Evolutionary conservation across 1,140 invertebrate species (phyloP), one percentile per base, ranked within the genome.

Genomic region (Ganaspis sp.): DNA sequence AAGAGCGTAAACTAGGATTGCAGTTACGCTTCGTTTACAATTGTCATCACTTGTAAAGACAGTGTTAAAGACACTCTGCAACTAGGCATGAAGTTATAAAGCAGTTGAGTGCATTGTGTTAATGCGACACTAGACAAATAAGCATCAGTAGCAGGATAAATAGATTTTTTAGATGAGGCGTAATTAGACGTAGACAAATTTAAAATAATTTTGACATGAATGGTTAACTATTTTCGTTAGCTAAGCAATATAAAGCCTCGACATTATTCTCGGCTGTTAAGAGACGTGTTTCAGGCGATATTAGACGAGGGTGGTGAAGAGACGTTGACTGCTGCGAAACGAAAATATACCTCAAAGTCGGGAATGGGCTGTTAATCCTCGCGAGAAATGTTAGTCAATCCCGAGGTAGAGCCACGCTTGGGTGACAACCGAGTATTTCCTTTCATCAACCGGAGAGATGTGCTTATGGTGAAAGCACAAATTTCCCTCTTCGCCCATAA

Each of bases 301-400:
- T 49, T 72, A 71, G 70, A 17, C 4, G 75, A 77, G 26, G 49
- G 17, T 49, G 29, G 77, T 23, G 49, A 70, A 54, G 34, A 34
- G 58, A 29, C 15, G 49, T 53, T 19, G 38, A 49, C 29, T 19
- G 42, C 21, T 17, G 49, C 38, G 38, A 69, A 69, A 80, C 76
- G 53, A 77, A 80, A 80, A 80, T 40, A 74, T 40, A 74, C 54
- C 53, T 74, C 72, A 71, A 77, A 80, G 72, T 64, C 72, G 26
- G 58, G 58, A 64, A 40, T 58, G 75, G 70, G 49, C 70, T 54
- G 53, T 42, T 77, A 77, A 73, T 69, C 54, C 70, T 53, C 64
- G 21, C 26, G 40, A 77, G 70, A 72, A 42, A 38, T 17, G 38
- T 38, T 21, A 19, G 17, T 34, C 17, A 70, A 70, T 70, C 29